Evolutionary conservation across 2,113 vertebrate species (phyloP).

Genomic region (Myrmecobius fasciatus): DNA sequence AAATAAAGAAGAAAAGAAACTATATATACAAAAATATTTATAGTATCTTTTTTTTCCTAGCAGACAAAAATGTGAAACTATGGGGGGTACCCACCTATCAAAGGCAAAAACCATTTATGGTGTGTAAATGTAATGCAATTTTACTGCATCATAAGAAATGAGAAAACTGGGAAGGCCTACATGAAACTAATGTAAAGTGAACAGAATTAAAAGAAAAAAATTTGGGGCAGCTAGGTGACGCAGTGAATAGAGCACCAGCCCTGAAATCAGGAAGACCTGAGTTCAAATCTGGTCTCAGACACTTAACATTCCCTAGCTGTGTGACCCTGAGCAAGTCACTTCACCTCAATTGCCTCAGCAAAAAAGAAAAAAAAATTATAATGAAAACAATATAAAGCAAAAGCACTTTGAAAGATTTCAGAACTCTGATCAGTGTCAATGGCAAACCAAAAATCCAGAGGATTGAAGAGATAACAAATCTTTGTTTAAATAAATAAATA

Average conservation of each 20-base stretch:
- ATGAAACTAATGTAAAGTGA: not conserved
- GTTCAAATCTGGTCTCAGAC: no score
- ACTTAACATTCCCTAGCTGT: no score
- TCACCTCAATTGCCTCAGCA: no score
- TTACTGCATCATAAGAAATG: not conserved
- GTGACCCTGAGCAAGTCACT: no score
- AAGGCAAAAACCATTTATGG: not conserved
- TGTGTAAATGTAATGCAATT: not conserved
- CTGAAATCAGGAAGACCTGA: no score
- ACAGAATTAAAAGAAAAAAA: not conserved
- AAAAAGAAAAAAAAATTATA: no score
- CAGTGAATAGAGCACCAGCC: no score
- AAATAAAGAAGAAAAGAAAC: not conserved
- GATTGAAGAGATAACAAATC: not conserved
- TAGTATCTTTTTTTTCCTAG: not conserved
- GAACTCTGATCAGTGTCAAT: not conserved
- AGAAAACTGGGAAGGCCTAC: not conserved
- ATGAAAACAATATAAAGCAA: not conserved
- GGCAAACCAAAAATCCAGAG: not conserved
- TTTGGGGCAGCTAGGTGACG: no score
- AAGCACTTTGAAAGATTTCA: not conserved
- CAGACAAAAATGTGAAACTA: not conserved
- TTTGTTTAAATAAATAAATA: not conserved
- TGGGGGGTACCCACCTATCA: not conserved
- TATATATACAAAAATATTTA: not conserved